Evolutionary conservation across 2,113 vertebrate genomes (phyloP).

Genomic region (Regulus satrapa): DNA sequence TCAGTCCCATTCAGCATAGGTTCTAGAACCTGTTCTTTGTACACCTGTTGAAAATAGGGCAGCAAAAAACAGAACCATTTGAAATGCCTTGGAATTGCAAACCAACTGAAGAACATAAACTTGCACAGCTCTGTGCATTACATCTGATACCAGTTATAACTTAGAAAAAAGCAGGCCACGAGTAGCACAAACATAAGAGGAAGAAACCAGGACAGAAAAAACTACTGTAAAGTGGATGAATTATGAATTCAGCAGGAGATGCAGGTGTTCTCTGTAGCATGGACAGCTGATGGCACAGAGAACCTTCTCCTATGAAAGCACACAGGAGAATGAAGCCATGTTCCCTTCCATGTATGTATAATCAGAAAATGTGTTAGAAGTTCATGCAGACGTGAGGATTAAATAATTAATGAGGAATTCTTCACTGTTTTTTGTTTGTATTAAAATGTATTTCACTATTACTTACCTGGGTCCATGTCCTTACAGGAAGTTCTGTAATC

Average conservation of each 20-base stretch:
- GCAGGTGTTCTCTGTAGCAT: background rate
- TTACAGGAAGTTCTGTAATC: slow-evolving; percentile 95
- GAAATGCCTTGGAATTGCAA: background rate
- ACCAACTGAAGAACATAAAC: background rate
- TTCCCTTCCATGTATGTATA: background rate
- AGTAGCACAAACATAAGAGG: background rate
- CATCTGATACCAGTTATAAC: background rate
- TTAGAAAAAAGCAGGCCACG: background rate
- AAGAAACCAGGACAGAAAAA: background rate
- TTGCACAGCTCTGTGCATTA: background rate
- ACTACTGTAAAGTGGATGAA: background rate
- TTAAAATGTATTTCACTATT: background rate
- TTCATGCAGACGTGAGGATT: background rate
- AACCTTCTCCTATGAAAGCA: background rate
- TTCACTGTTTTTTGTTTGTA: rapidly evolving
- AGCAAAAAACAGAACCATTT: background rate
- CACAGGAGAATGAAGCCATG: background rate
- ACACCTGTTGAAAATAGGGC: slow-evolving; percentile 74
- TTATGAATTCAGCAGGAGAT: background rate
- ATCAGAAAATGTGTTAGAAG: background rate
- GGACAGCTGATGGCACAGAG: background rate
- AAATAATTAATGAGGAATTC: background rate
- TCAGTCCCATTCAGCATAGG: slow-evolving; percentile 96
- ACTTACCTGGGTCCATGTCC: slow-evolving; percentile 96
- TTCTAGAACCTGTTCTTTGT: slow-evolving; percentile 97